Percentiles rank a stretch among this genome's conserved stretches.
Evolutionary conservation across 2,797 vertebrate species (phyloP).

Genomic region (Galago senegalensis): DNA sequence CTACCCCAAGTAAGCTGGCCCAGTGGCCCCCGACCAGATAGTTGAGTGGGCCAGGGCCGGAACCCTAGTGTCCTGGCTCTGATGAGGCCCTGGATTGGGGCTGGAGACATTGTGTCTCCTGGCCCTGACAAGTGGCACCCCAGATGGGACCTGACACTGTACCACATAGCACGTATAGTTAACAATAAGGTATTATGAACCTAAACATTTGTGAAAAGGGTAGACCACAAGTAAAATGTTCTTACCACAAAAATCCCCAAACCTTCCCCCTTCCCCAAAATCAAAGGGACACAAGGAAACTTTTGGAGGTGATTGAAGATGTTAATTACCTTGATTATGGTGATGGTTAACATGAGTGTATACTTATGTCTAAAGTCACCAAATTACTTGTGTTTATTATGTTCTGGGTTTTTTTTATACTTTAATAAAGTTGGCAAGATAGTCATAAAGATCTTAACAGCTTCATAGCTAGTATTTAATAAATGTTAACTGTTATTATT

Average conservation of each 20-base stretch:
- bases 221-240: not conserved
- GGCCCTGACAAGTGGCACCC: too few species aligned
- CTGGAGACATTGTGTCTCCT: too few species aligned
- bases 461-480: not conserved
- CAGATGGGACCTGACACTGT: not conserved
- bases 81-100: too few species aligned
- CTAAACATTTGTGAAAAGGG: not conserved
- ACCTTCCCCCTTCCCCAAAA: accelerated
- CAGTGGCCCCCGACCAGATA: too few species aligned
- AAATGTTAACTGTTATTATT: conserved; percentile 17
- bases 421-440: not conserved
- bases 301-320: not conserved
- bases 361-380: not conserved
- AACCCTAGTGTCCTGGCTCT: too few species aligned
- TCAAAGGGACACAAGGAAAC: not conserved
- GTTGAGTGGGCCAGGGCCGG: too few species aligned
- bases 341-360: not conserved
- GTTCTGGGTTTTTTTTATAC: not conserved
- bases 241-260: not conserved
- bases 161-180: not conserved
- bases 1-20: too few species aligned
- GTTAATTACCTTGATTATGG: not conserved
- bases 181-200: not conserved
- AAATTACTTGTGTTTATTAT: conserved; percentile 5
- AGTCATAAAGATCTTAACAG: not conserved